Conservation (phyloP, 2,888 invertebrate species). For the Cinara cedri region DNA sequence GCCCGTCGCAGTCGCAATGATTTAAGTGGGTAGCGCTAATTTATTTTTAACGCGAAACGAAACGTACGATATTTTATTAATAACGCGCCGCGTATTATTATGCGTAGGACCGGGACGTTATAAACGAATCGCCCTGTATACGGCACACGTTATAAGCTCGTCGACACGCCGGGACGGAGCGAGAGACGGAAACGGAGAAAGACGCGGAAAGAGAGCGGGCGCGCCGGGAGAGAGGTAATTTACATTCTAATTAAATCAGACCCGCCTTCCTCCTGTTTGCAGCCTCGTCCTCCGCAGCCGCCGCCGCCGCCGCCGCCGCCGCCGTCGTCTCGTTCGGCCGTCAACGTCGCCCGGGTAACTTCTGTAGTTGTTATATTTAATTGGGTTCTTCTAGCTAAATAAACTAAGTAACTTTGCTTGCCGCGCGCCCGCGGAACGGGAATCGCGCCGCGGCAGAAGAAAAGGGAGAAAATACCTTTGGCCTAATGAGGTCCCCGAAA, state of each 20-base stretch:
- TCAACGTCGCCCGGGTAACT: slow-evolving; percentile 56
- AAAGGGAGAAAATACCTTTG: slow-evolving; percentile 48
- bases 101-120: neutral
- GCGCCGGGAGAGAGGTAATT: slow-evolving; percentile 40
- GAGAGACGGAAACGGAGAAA: no score
- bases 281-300: no score
- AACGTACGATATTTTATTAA: no score
- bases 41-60: no score
- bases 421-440: neutral
- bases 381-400: slow-evolving; percentile 56
- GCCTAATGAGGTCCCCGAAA: slow-evolving; percentile 49
- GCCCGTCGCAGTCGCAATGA: no score
- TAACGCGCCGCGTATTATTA: neutral
- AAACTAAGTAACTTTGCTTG: slow-evolving; percentile 53
- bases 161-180: neutral
- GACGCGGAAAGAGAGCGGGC: no score
- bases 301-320: neutral
- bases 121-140: slow-evolving; percentile 44
- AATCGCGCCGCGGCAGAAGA: slow-evolving; percentile 18
- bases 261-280: neutral
- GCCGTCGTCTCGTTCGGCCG: slow-evolving; percentile 19
- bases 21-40: no score
- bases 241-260: slow-evolving; percentile 57
- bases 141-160: slow-evolving; percentile 21
- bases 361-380: slow-evolving; percentile 56